Percentiles rank a stretch among this genome's conserved stretches.
Conservation (phyloP, 2,888 invertebrate genomes). For the Nowickia ferox region DNA sequence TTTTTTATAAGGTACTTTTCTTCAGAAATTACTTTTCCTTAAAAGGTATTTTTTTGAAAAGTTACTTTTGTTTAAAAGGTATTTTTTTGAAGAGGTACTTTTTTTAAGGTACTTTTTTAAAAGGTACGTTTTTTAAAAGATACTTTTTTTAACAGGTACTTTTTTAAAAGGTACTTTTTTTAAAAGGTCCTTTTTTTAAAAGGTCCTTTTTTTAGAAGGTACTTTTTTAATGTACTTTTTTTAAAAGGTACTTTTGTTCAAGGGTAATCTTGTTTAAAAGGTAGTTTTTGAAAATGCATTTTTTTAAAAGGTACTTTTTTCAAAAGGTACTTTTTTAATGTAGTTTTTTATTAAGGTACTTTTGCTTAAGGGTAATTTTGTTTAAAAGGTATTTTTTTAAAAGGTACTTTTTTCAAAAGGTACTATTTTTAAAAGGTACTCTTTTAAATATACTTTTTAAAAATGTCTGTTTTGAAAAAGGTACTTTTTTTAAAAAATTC, state of each 20-base stretch:
- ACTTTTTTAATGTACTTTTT: background rate
- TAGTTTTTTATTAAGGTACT: too few species aligned
- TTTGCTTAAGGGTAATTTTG: too few species aligned
- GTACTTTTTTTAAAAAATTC: background rate
- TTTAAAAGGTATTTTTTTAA: too few species aligned
- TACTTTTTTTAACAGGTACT: background rate
- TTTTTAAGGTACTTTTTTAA: background rate
- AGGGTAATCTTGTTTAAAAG: too few species aligned
- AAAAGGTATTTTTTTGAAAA: background rate
- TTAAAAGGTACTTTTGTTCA: background rate
- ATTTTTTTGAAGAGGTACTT: background rate
- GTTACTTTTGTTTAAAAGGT: background rate
- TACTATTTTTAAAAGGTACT: background rate
- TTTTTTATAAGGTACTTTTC: background rate
- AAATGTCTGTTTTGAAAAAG: background rate
- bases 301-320: background rate
- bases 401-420: too few species aligned
- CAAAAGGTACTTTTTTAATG: too few species aligned
- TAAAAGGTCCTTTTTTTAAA: background rate
- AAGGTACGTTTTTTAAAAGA: background rate
- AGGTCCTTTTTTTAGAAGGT: background rate
- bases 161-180: background rate
- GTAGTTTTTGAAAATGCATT: background rate
- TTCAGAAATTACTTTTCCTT: too few species aligned
- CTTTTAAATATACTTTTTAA: too few species aligned